Base-by-base conservation (phyloP, 2,797 vertebrate genomes). In the Hirundo rustica region DNA sequence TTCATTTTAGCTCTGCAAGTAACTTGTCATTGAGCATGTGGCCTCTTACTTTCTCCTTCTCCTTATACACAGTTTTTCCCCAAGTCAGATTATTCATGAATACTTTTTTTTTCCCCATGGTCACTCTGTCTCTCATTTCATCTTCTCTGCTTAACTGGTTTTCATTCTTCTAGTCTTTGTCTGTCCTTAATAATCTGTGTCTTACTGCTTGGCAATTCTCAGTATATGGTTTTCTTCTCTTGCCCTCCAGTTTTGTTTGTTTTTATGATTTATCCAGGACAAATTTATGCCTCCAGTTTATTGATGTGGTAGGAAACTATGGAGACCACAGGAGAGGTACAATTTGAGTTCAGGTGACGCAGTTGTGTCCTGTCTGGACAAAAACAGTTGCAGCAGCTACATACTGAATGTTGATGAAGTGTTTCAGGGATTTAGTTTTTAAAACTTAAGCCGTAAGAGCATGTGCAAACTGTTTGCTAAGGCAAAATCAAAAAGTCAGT, bases 101-200 rank as follows among this genome's bases (percentile, higher is more conserved):
- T 55, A 32, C 3, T 51, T 18, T 54, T 66, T 54, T 78, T 15
- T 47, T 20, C 38, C 2, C 3, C 1, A 1, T 19, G 5, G 3
- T 58, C 29, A 5, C 19, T 60, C 36, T 51, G 11, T 38, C 32
- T 78, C 26, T 81, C 29, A 11, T 51, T 70, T 77, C 0, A 40
- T 57, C 27, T 75, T 88, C 47, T 88, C 16, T 58, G 9, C 25
- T 58, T 85, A 62, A 30, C 11, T 88, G 22, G 6, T 76, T 80
- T 90, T 83, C 22, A 15, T 80, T 91, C 17, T 30, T 84, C 7
- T 45, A 34, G 23, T 71, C 26, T 13, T 65, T 75, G 27, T 81
- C 30, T 83, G 21, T 65, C 45, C 51, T 74, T 71, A 22, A 45
- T 81, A 53, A 73, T 71, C 18, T 30, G 23, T 71, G 23, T 83